phyloP scores from a whole-genome alignment of 2,888 invertebrate species.

The Cerceris ruficornis region DNA sequence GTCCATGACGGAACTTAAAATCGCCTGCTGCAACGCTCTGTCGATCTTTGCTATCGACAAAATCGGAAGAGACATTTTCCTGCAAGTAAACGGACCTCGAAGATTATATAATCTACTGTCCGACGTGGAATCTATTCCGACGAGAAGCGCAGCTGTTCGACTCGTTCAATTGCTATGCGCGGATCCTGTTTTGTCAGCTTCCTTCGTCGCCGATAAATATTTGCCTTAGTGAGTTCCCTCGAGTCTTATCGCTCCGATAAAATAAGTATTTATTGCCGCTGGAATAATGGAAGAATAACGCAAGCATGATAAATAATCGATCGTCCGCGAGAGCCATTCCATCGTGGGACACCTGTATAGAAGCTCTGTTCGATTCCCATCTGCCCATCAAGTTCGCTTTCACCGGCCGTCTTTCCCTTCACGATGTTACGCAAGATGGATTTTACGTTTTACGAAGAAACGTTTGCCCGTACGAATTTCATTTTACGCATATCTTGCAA shows the following conservation, averaged over 20 bases:
- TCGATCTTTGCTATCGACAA: constrained; percentile 63
- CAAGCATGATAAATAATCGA: constrained; percentile 83
- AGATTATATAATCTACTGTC: constrained; percentile 65
- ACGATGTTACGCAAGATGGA: constrained; percentile 83
- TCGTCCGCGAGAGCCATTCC: constrained; percentile 80
- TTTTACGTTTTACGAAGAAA: constrained; percentile 74
- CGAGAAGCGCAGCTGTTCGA: constrained; percentile 66
- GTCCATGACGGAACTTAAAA: constrained; percentile 66
- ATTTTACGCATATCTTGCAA: constrained; percentile 1
- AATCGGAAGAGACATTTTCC: constrained; percentile 55
- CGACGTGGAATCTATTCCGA: constrained; percentile 61
- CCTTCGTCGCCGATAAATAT: constrained; percentile 68
- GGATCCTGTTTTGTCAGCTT: constrained; percentile 62
- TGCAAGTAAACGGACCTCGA: constrained; percentile 50
- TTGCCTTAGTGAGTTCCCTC: constrained; percentile 67
- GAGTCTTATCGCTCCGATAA: not conserved
- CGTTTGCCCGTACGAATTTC: constrained; percentile 68
- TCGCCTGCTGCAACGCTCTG: constrained; percentile 68
- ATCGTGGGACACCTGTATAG: constrained; percentile 85
- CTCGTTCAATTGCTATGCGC: constrained; percentile 67
- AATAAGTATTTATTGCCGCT: not conserved
- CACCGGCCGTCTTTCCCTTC: constrained; percentile 84
- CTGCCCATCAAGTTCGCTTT: constrained; percentile 86
- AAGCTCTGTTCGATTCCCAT: constrained; percentile 84
- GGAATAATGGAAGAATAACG: constrained; percentile 11